Percentiles rank a stretch among this genome's conserved stretches.
phyloP scores from a whole-genome alignment of 2,888 invertebrate genomes.

The Bombylius major region DNA sequence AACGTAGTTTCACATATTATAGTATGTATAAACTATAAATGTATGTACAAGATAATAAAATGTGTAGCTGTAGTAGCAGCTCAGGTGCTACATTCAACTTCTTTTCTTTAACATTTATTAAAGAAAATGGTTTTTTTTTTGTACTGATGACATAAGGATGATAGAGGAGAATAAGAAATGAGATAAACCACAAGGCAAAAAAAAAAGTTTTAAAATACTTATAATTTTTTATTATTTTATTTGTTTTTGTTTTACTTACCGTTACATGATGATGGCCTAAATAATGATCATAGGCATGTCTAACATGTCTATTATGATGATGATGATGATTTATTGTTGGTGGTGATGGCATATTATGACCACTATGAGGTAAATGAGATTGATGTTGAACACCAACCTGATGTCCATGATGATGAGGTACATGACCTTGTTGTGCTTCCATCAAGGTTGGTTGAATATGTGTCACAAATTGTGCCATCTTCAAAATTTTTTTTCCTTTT shows the following conservation, averaged over 20 bases:
- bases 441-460: slow-evolving; percentile 46
- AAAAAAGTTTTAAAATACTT: not conserved
- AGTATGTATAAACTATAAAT: too few species aligned
- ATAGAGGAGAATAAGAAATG: too few species aligned
- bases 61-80: too few species aligned
- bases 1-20: too few species aligned
- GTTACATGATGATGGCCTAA: slow-evolving; percentile 4
- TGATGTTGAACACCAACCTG: slow-evolving; percentile 36
- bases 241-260: slow-evolving; percentile 1
- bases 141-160: too few species aligned
- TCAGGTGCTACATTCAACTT: too few species aligned
- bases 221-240: not conserved
- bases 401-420: slow-evolving; percentile 41
- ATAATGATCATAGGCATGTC: slow-evolving; percentile 13
- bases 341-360: slow-evolving; percentile 37
- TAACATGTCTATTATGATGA: slow-evolving; percentile 9
- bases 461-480: slow-evolving; percentile 47
- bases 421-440: slow-evolving; percentile 44
- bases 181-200: not conserved
- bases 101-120: too few species aligned
- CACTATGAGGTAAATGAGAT: slow-evolving; percentile 36
- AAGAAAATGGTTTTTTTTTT: too few species aligned
- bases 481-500: slow-evolving; percentile 7
- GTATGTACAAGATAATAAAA: too few species aligned
- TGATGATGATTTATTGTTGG: slow-evolving; percentile 30